phyloP scores from a whole-genome alignment of 2,888 invertebrate genomes.

The Melangyna quadrimaculata region DNA sequence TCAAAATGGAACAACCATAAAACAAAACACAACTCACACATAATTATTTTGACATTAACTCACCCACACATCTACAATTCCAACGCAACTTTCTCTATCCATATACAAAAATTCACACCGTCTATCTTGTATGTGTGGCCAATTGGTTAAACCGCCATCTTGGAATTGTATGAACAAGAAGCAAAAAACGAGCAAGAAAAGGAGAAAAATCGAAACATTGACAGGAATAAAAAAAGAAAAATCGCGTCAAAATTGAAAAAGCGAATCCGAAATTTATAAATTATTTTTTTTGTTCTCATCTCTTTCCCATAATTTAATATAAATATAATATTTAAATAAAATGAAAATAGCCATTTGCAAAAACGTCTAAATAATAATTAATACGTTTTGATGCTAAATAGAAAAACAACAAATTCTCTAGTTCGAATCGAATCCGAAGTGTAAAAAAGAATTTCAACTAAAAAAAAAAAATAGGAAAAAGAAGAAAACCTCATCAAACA shows the following conservation, averaged over 20 bases:
- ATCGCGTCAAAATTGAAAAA: conserved; percentile 75
- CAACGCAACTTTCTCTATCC: conserved; percentile 65
- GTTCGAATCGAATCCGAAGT: conserved; percentile 36
- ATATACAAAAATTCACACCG: conserved; percentile 41
- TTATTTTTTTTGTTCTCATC: conserved; percentile 63
- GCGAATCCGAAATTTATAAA: conserved; percentile 65
- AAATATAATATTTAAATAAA: conserved; percentile 43
- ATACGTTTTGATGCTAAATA: conserved; percentile 49
- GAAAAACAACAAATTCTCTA: conserved; percentile 54
- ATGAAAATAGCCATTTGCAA: conserved; percentile 63
- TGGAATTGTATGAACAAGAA: conserved; percentile 77
- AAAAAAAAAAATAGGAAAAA: too few relatives aligned
- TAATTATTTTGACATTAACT: conserved; percentile 63
- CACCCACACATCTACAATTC: conserved; percentile 46
- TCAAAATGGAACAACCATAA: not conserved
- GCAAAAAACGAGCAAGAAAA: conserved; percentile 53
- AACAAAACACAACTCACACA: conserved; percentile 12
- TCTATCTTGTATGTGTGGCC: conserved; percentile 39
- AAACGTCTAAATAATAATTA: not conserved
- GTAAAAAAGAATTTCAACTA: conserved; percentile 15
- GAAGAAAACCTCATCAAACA: conserved; percentile 72
- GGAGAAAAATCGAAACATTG: conserved; percentile 76
- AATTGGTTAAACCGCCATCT: conserved; percentile 74
- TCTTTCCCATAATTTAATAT: conserved; percentile 65
- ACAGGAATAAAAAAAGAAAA: conserved; percentile 73